Percentiles rank a stretch among this genome's conserved stretches.
Evolutionary conservation across 2,113 vertebrate species (phyloP).

Genomic region (Terrapene triunguis): DNA sequence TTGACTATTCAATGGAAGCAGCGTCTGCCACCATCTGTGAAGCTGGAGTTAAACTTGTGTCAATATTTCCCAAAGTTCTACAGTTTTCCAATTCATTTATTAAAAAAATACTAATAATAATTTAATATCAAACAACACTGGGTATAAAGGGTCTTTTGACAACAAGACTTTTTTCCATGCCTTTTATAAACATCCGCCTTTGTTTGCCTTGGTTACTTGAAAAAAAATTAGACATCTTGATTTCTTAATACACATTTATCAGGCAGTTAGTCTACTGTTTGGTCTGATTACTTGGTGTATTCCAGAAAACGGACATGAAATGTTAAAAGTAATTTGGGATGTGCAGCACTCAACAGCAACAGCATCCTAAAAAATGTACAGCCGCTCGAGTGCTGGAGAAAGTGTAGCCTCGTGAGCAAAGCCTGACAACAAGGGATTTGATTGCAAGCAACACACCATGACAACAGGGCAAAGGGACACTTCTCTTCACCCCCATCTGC

Average conservation of each 20-base stretch:
- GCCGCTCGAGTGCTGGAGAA: not conserved
- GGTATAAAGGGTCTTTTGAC: not conserved
- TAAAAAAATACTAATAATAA: rapidly evolving
- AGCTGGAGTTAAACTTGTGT: not conserved
- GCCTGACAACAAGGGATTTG: not conserved
- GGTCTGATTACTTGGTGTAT: not conserved
- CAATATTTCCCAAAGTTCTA: not conserved
- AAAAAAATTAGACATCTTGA: constrained; percentile 27
- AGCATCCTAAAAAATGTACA: not conserved
- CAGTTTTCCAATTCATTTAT: not conserved
- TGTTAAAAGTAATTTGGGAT: not conserved
- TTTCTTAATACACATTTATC: constrained; percentile 52
- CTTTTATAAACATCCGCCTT: not conserved
- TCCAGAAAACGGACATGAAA: not conserved
- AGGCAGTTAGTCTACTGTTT: constrained; percentile 26
- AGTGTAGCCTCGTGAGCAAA: not conserved
- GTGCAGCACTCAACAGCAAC: not conserved
- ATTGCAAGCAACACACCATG: not conserved
- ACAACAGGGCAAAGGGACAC: not conserved
- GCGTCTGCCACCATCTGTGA: rapidly evolving
- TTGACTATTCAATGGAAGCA: rapidly evolving
- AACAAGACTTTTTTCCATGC: not conserved
- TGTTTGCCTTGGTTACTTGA: not conserved
- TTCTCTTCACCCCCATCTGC: not conserved
- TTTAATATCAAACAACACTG: not conserved